Conservation (phyloP, 2,888 invertebrate species). For the Orchestes rusci region DNA sequence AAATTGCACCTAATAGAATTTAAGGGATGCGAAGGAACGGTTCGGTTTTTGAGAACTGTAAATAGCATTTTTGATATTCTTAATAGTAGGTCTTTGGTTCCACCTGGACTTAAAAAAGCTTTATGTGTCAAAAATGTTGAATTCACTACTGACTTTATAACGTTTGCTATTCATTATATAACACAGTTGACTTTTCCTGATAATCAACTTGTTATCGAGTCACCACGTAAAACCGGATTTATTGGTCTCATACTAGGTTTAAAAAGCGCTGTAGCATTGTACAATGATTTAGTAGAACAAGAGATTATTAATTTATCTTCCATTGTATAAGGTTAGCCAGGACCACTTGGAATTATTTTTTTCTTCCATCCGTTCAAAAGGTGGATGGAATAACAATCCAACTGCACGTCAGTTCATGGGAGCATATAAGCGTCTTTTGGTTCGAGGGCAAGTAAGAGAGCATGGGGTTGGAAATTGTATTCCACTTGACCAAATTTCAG, state of each 20-base stretch:
- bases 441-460: too few species aligned
- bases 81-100: conserved; percentile 11
- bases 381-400: conserved; percentile 28
- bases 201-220: conserved; percentile 7
- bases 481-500: too few species aligned
- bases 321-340: conserved; percentile 23
- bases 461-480: too few species aligned
- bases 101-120: conserved; percentile 7
- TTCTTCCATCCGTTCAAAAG: conserved; percentile 19
- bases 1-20: conserved; percentile 4
- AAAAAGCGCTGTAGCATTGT: conserved; percentile 11
- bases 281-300: conserved; percentile 2
- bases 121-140: conserved; percentile 10
- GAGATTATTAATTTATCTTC: conserved; percentile 14
- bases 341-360: conserved; percentile 18
- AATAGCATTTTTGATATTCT: conserved; percentile 13
- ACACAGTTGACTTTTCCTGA: conserved; percentile 6
- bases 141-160: conserved; percentile 8
- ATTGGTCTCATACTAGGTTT: conserved; percentile 7
- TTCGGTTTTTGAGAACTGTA: conserved; percentile 10
- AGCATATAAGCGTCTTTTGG: conserved; percentile 24
- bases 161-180: conserved; percentile 8
- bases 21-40: conserved; percentile 8
- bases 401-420: conserved; percentile 21
- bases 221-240: conserved; percentile 12